A percentile compares a stretch with the other conserved stretches of the same genome.
Evolutionary conservation across 2,888 invertebrate genomes (phyloP).

Genomic region (Agrochola macilenta): DNA sequence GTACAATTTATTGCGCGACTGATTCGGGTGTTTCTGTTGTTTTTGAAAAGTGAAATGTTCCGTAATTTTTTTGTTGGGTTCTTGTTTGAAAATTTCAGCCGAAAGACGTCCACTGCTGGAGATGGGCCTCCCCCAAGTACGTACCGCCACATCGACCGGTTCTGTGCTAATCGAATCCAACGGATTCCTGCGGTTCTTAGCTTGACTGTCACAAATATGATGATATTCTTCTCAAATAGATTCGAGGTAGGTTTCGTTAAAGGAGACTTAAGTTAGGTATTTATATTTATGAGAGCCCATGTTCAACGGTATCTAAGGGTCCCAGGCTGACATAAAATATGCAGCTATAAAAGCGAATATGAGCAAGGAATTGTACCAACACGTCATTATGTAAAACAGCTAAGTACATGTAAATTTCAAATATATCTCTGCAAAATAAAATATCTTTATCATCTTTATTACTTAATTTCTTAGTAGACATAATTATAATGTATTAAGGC

Average conservation of each 20-base stretch:
- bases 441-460: too few species aligned
- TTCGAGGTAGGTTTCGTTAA: background rate
- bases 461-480: too few species aligned
- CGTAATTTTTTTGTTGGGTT: background rate
- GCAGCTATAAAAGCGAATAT: background rate
- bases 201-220: background rate
- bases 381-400: background rate
- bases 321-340: background rate
- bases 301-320: background rate
- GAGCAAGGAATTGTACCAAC: too few species aligned
- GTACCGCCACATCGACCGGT: background rate
- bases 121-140: background rate
- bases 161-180: background rate
- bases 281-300: background rate
- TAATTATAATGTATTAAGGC: too few species aligned
- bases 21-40: constrained; percentile 21
- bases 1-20: constrained; percentile 44
- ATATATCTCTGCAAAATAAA: too few species aligned
- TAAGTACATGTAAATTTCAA: background rate
- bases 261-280: background rate
- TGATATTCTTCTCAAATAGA: background rate
- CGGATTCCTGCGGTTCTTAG: background rate
- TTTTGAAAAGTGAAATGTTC: constrained; percentile 2
- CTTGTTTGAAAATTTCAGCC: background rate
- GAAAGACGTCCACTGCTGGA: background rate